A percentile compares a stretch with the other conserved stretches of the same genome.
phyloP scores from a whole-genome alignment of 2,797 vertebrate species.

The Hoplostethus atlanticus region DNA sequence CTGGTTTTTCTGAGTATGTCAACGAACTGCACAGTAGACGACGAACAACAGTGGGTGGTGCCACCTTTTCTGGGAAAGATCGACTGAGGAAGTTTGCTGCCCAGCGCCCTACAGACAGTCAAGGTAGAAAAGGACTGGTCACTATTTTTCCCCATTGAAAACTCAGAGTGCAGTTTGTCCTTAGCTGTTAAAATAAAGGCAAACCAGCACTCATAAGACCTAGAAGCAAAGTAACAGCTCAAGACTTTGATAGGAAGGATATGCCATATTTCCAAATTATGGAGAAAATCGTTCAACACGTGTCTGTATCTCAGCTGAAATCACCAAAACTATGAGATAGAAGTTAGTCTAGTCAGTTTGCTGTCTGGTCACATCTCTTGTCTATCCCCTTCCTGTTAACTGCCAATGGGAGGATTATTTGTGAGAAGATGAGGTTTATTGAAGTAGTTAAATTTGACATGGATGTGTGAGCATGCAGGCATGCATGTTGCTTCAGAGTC shows the following conservation, averaged over 20 bases:
- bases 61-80: conserved; percentile 92
- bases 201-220: background rate
- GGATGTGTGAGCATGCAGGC: background rate
- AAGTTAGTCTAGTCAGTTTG: background rate
- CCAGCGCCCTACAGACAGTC: conserved; percentile 65
- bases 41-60: conserved; percentile 70
- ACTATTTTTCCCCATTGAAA: background rate
- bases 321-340: background rate
- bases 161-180: background rate
- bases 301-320: too few relatives aligned
- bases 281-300: too few relatives aligned
- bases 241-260: background rate
- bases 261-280: background rate
- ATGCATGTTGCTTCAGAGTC: background rate
- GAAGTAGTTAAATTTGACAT: background rate
- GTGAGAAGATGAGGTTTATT: background rate
- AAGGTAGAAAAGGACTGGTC: conserved; percentile 44
- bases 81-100: conserved; percentile 89
- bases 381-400: background rate
- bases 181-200: background rate
- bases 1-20: conserved; percentile 95
- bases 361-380: too few relatives aligned
- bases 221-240: background rate
- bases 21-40: conserved; percentile 90
- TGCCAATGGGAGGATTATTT: background rate